These are phyloP conservation scores for Tokudaia tokunoshimensis DNA, from an alignment of 2,797 vertebrate species.

Conservation along the genomic window DNA sequence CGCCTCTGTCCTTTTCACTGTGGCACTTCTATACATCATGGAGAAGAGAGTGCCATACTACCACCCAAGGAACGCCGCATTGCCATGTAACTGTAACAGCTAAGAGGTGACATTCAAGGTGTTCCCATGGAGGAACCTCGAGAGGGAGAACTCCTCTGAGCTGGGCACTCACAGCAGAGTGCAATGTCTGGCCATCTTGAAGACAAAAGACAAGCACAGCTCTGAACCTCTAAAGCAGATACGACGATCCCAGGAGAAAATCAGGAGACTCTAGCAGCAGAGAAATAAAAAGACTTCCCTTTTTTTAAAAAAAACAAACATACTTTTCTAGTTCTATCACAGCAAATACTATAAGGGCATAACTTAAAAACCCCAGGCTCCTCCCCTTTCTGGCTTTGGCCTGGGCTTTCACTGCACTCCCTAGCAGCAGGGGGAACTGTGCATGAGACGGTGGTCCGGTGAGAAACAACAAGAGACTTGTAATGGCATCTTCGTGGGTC, in stretches of 20 bases:
- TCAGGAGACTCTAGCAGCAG: not conserved
- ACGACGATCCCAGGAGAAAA: constrained; percentile 46
- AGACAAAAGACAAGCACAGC: not conserved
- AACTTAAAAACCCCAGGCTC: not conserved
- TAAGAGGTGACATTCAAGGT: not conserved
- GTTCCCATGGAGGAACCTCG: not conserved
- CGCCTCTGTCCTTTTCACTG: not conserved
- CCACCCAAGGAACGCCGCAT: not conserved
- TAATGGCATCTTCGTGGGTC: not conserved
- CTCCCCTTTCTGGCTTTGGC: not conserved
- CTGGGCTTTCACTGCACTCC: not conserved
- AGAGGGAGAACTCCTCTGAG: not conserved
- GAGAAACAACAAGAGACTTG: constrained; percentile 2
- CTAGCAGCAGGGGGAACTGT: not conserved
- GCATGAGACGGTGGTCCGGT: not conserved
- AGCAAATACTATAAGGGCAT: not conserved
- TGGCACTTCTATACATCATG: not conserved
- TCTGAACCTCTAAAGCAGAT: not conserved
- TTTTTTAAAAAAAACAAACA: not conserved
- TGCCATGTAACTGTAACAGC: not conserved
- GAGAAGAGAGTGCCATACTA: not conserved
- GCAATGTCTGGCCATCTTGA: not conserved
- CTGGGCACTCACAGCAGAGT: not conserved
- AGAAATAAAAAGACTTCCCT: not conserved
- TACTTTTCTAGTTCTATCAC: not conserved